Base-by-base conservation (phyloP, 2,888 invertebrate species). In the Flexamia atlantica region DNA sequence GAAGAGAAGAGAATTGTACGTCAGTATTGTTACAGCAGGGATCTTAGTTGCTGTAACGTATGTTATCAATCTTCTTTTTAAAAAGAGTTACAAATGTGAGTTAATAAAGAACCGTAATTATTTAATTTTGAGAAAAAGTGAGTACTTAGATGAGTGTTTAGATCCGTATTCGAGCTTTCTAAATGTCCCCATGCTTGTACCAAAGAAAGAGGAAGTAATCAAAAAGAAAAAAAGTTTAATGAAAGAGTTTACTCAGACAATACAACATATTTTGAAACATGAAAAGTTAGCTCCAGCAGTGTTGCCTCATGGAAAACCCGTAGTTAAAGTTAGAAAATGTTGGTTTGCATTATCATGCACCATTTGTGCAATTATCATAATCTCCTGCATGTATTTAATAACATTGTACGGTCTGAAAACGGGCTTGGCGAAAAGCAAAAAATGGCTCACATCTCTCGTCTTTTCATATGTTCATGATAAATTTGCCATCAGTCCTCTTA, bases 341-440 rank as follows among this genome's bases (percentile, higher is more conserved):
- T 53, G 53, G 53, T 23, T 53, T 53, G 23, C 20, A 23, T 9
- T 64, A 10, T 5, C 64, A 14, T 64, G 64, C 28, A 12, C 64
- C n/a, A 30, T 14, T 14, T 64, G 64, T 64, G 64, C 64, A 4
- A 30, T 17, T 17, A 64, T 64, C 28, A 64, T 64, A 10, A 64
- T 64, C 4, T 7, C 30, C 14, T 64, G 64, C 14, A 17, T 20
- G 17, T 64, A 64, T 17, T 20, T 64, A 1, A 30, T 64, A 64
- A 64, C 28, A 28, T 30, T 64, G 10, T 64, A 64, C 17, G 64
- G 28, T 17, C 64, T 64, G 5, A 64, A 64, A 17, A 64, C 30
- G 64, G 64, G 64, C 25, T 64, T 64, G 17, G 30, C 14, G 14
- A 64, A 64, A 9, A 64, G 64, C 17, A 64, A 64, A 30, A 64